Conservation (phyloP, 1,140 invertebrate genomes). For the Semibalanus balanoides region DNA sequence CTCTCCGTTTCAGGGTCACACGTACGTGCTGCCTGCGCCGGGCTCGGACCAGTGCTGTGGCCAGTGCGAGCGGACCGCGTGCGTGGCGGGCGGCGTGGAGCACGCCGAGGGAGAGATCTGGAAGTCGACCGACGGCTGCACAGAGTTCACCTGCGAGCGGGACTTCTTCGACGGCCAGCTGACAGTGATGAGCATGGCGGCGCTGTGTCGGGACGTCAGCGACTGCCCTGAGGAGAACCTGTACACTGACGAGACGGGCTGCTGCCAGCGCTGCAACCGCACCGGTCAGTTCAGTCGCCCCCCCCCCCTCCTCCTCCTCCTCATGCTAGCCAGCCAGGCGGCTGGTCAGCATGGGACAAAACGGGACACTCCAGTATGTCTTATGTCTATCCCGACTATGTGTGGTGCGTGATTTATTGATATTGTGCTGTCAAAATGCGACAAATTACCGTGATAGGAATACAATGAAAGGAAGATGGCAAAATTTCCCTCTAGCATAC, state of each 20-base stretch:
- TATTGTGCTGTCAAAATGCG: too few species aligned
- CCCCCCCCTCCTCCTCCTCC: too few species aligned
- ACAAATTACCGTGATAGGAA: too few species aligned
- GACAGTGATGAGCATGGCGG: slow-evolving; percentile 16
- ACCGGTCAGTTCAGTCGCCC: slow-evolving; percentile 15
- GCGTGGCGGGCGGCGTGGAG: slow-evolving; percentile 40
- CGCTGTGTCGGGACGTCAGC: slow-evolving; percentile 17
- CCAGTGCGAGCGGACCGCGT: slow-evolving; percentile 46
- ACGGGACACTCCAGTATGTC: too few species aligned
- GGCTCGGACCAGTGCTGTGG: slow-evolving; percentile 47
- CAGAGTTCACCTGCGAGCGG: slow-evolving; percentile 22
- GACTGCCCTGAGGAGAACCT: slow-evolving; percentile 21
- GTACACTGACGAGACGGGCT: slow-evolving; percentile 20
- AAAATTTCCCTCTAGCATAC: too few species aligned
- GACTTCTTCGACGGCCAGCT: slow-evolving; percentile 10
- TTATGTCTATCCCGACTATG: too few species aligned
- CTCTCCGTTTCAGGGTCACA: slow-evolving; percentile 29
- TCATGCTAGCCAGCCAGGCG: too few species aligned
- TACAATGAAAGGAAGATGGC: too few species aligned
- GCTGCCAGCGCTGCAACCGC: slow-evolving; percentile 23
- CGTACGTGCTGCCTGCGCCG: slow-evolving; percentile 31
- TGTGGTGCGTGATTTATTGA: too few species aligned
- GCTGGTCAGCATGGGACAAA: too few species aligned
- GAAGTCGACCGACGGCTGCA: slow-evolving; percentile 22
- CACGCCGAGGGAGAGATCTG: slow-evolving; percentile 30